phyloP scores from a whole-genome alignment of 2,113 vertebrate species.

The Peromyscus leucopus region DNA sequence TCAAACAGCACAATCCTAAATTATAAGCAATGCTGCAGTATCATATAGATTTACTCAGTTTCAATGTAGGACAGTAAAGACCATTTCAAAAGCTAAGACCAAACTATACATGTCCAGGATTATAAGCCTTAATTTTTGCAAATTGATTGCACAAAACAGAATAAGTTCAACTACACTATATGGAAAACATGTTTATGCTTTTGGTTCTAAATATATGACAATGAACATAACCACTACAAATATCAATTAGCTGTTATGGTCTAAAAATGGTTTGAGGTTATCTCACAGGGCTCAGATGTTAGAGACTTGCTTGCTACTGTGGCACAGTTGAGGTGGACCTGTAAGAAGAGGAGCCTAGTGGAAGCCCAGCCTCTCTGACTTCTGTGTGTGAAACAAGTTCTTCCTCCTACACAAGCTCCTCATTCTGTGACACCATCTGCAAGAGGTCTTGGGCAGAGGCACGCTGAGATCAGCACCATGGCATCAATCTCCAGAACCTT shows the following conservation, averaged over 20 bases:
- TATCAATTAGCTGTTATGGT: neutral
- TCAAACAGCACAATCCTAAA: constrained; percentile 46
- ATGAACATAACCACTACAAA: constrained; percentile 7
- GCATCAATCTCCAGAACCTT: neutral
- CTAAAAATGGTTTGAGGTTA: neutral
- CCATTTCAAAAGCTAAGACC: constrained; percentile 15
- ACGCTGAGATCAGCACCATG: neutral
- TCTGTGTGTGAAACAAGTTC: neutral
- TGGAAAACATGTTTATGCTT: constrained; percentile 8
- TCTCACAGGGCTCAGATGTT: neutral
- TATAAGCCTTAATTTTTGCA: constrained; percentile 1
- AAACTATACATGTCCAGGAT: constrained; percentile 18
- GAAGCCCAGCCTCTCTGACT: neutral
- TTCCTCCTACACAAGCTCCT: neutral
- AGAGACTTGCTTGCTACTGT: neutral
- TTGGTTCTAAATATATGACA: constrained; percentile 36
- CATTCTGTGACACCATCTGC: neutral
- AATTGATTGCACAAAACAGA: constrained; percentile 27
- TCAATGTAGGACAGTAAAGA: neutral
- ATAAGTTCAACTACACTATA: neutral
- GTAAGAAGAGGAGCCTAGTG: neutral
- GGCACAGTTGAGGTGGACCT: neutral
- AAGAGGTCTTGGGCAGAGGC: neutral
- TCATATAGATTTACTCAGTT: neutral
- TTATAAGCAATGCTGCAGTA: neutral